Evolutionary conservation across 35 echinoderm and acorn worm species (phyloP).

Genomic region (Eucidaris tribuloides): DNA sequence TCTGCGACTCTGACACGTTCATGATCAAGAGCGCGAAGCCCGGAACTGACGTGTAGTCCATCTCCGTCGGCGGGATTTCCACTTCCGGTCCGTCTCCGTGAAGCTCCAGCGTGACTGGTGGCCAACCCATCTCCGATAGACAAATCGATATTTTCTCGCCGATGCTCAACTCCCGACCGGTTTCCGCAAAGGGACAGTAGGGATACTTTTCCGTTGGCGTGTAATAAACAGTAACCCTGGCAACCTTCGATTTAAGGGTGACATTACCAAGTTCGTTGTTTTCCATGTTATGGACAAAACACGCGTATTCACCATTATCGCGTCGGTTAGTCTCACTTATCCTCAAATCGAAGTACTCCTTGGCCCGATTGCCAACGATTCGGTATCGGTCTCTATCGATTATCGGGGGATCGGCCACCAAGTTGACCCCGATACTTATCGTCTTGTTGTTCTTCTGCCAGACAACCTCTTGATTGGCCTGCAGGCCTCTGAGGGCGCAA

Average conservation of each 20-base stretch:
- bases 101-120: constrained; percentile 15
- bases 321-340: not conserved
- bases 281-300: constrained; percentile 26
- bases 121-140: constrained; percentile 26
- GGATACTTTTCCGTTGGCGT: constrained; percentile 36
- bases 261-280: not conserved
- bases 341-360: constrained; percentile 26
- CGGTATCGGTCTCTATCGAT: constrained; percentile 22
- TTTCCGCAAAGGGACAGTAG: constrained; percentile 20
- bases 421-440: not conserved
- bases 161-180: constrained; percentile 7
- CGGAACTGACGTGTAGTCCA: not conserved
- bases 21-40: constrained; percentile 28
- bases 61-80: not conserved
- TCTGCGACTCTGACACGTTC: constrained; percentile 23
- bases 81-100: not conserved
- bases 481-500: constrained; percentile 21
- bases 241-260: not conserved
- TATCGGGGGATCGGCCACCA: constrained; percentile 8
- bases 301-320: constrained; percentile 28
- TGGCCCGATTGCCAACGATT: not conserved
- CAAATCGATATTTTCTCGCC: constrained; percentile 39
- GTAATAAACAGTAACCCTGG: constrained; percentile 42
- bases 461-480: constrained; percentile 14
- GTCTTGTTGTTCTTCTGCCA: constrained; percentile 45